Conservation (phyloP, 2,113 vertebrate species). For the Megaceryle maxima region DNA sequence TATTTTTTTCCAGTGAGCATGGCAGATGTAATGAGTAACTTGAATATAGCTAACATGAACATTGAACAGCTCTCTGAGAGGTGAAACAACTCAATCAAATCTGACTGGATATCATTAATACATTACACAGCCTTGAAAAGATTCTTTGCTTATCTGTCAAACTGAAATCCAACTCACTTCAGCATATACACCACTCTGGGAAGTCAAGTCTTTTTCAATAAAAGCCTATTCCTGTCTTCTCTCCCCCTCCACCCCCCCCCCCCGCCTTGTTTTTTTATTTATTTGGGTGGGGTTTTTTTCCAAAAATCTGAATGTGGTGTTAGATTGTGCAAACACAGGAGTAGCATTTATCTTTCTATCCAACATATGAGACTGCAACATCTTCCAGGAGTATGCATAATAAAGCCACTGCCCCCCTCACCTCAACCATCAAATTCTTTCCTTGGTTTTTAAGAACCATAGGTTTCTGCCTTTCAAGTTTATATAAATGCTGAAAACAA, state of each 20-base stretch:
- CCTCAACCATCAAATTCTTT: not conserved
- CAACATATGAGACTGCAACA: not conserved
- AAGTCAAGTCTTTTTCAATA: slow-evolving; percentile 55
- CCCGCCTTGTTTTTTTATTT: not conserved
- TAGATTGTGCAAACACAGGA: slow-evolving; percentile 30
- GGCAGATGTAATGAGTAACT: not conserved
- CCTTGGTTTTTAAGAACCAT: not conserved
- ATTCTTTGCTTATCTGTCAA: slow-evolving; percentile 40
- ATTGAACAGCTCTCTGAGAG: slow-evolving; percentile 44
- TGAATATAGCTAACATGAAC: not conserved
- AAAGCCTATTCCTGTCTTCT: slow-evolving; percentile 1
- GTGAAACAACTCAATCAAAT: slow-evolving; percentile 67
- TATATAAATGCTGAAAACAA: not conserved
- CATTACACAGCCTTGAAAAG: slow-evolving; percentile 49
- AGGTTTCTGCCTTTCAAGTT: not conserved
- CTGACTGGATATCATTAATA: slow-evolving; percentile 65
- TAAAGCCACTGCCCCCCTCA: not conserved
- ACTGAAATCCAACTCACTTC: slow-evolving; percentile 50
- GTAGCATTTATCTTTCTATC: slow-evolving; percentile 24
- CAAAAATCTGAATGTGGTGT: not conserved
- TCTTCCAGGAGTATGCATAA: not conserved
- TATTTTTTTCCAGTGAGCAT: not conserved
- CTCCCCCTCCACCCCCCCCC: not conserved
- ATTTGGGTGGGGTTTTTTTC: not conserved
- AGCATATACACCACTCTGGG: slow-evolving; percentile 34